Conservation (phyloP, 2,797 vertebrate genomes). For the Euthynnus affinis region DNA sequence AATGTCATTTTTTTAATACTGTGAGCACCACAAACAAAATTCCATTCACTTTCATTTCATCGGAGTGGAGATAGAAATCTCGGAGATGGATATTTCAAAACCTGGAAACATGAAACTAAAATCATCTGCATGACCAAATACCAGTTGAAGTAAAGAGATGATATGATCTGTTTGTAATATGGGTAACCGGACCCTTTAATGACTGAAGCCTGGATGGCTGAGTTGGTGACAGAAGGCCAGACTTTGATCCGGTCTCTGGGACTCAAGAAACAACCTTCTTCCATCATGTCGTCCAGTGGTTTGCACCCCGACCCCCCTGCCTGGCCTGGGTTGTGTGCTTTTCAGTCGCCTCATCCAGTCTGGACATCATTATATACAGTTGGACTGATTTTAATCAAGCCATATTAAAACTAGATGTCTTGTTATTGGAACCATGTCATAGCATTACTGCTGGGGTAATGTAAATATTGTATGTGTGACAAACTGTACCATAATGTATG, state of each 20-base stretch:
- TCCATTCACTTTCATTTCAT: neutral
- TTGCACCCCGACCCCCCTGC: conserved; percentile 16
- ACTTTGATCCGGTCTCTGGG: conserved; percentile 18
- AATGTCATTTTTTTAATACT: neutral
- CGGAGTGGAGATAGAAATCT: neutral
- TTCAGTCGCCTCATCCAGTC: conserved; percentile 36
- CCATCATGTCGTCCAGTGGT: conserved; percentile 43
- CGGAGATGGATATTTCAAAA: neutral
- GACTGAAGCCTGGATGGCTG: neutral
- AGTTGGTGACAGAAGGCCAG: conserved; percentile 7
- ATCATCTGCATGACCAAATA: conserved; percentile 16
- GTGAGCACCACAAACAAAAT: neutral
- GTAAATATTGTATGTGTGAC: conserved; percentile 85
- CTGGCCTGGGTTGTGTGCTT: conserved; percentile 14
- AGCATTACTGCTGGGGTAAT: conserved; percentile 85
- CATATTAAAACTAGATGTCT: conserved; percentile 86
- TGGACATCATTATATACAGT: conserved; percentile 51
- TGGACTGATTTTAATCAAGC: conserved; percentile 91
- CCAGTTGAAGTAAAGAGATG: neutral
- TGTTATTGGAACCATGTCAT: conserved; percentile 87
- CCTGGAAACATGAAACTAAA: conserved; percentile 2
- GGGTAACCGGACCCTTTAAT: conserved; percentile 23
- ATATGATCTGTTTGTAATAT: conserved; percentile 7
- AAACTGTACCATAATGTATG: conserved; percentile 84
- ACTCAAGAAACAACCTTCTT: conserved; percentile 38